Conservation (phyloP, 1,140 invertebrate species). For the Zaprionus nigranus region DNA sequence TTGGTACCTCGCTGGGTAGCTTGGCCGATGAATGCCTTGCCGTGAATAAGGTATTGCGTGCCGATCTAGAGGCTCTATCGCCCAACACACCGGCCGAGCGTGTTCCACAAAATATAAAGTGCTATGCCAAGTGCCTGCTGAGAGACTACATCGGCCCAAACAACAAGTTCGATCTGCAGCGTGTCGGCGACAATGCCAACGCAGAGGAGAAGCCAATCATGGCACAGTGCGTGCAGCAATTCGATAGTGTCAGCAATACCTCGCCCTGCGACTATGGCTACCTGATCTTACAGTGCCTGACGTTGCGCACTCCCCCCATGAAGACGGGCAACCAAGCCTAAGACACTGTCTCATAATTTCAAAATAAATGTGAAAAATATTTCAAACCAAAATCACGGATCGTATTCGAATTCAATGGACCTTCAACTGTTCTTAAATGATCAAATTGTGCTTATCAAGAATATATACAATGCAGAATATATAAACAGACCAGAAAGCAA, state of each 20-base stretch:
- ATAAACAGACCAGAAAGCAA: too few species aligned
- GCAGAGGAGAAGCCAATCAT: constrained; percentile 15
- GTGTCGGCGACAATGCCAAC: constrained; percentile 12
- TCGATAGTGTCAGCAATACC: constrained; percentile 6
- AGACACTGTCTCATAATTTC: too few species aligned
- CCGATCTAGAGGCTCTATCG: constrained; percentile 13
- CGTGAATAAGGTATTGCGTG: constrained; percentile 11
- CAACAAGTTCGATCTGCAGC: constrained; percentile 18
- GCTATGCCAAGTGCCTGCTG: constrained; percentile 39
- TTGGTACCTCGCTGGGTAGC: neutral
- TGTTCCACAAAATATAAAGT: constrained; percentile 31
- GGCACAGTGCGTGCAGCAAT: neutral
- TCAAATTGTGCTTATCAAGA: too few species aligned
- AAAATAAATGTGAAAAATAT: neutral
- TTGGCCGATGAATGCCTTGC: constrained; percentile 4
- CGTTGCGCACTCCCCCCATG: neutral
- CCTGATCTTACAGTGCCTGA: constrained; percentile 38
- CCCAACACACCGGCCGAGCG: neutral
- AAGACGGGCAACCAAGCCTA: neutral
- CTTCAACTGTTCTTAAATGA: neutral
- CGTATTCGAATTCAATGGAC: neutral
- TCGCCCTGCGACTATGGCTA: constrained; percentile 45
- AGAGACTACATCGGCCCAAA: constrained; percentile 26
- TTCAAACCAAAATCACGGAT: neutral
- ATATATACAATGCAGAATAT: too few species aligned